phyloP scores from a whole-genome alignment of 2,888 invertebrate species.

The Diploptera punctata region DNA sequence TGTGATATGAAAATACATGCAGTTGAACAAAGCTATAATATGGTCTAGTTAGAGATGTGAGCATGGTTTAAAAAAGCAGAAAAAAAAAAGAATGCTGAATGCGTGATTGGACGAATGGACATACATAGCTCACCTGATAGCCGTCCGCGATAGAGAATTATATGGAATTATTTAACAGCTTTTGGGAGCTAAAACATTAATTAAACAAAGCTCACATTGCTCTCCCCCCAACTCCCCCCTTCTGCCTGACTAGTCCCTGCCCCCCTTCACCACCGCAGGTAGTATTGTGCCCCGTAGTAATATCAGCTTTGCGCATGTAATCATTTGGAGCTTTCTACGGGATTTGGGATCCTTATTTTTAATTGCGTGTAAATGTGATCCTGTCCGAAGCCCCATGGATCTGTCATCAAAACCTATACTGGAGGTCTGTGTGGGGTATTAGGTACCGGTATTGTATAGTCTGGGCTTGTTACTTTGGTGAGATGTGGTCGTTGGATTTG shows the following conservation, averaged over 20 bases:
- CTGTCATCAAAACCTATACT: conserved; percentile 47
- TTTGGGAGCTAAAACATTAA: conserved; percentile 40
- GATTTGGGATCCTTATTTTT: conserved; percentile 43
- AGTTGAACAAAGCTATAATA: conserved; percentile 7
- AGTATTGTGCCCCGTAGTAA: conserved; percentile 25
- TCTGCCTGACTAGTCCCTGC: too few species aligned
- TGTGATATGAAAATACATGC: conserved; percentile 27
- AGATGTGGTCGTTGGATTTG: conserved; percentile 3
- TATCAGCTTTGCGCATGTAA: conserved; percentile 35
- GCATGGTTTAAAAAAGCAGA: too few species aligned
- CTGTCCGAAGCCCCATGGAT: conserved; percentile 54
- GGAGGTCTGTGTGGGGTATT: background rate
- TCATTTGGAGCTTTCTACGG: conserved; percentile 38
- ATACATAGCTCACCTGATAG: conserved; percentile 28
- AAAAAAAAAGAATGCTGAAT: conserved; percentile 13
- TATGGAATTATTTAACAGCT: conserved; percentile 41
- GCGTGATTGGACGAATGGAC: conserved; percentile 32
- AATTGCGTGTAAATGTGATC: conserved; percentile 43
- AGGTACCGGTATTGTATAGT: conserved; percentile 3
- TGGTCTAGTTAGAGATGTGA: conserved; percentile 4
- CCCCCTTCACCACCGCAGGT: too few species aligned
- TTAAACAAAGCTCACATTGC: conserved; percentile 33
- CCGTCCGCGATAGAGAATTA: conserved; percentile 31
- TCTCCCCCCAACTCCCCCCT: background rate
- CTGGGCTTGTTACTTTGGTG: background rate